Percentiles rank a stretch among this genome's conserved stretches.
Conservation (phyloP, 2,797 vertebrate species). For the Amazona ochrocephala region DNA sequence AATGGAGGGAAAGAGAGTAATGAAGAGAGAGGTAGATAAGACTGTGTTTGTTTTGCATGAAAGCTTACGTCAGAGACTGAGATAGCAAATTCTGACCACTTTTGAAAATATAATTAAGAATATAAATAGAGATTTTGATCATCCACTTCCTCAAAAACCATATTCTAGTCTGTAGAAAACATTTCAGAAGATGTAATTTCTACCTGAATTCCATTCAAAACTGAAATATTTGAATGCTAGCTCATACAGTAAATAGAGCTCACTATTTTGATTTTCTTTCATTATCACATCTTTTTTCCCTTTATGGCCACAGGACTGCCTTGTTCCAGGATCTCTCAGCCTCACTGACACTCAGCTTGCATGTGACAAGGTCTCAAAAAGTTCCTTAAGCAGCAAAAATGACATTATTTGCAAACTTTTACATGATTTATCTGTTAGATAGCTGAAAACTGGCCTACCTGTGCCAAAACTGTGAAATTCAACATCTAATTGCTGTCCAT, state of each 20-base stretch:
- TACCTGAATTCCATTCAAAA: not conserved
- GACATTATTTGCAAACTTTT: not conserved
- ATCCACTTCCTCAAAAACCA: not conserved
- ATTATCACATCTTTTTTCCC: not conserved
- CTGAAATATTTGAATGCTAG: not conserved
- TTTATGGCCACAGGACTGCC: not conserved
- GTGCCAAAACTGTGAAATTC: not conserved
- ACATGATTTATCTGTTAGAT: not conserved
- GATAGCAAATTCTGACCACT: not conserved
- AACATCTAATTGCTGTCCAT: not conserved
- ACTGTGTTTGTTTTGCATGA: not conserved
- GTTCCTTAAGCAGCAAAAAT: not conserved
- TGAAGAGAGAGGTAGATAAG: not conserved
- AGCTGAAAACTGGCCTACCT: not conserved
- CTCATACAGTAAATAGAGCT: not conserved
- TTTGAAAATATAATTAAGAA: not conserved
- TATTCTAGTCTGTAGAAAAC: not conserved
- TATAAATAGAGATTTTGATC: not conserved
- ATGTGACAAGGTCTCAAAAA: not conserved
- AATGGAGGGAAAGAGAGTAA: not conserved
- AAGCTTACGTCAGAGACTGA: not conserved
- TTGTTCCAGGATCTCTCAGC: not conserved
- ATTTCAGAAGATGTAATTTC: not conserved
- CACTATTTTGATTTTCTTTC: not conserved
- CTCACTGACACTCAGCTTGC: not conserved